Evolutionary conservation across 2,797 vertebrate species (phyloP).

Genomic region (Pagetopsis macropterus): DNA sequence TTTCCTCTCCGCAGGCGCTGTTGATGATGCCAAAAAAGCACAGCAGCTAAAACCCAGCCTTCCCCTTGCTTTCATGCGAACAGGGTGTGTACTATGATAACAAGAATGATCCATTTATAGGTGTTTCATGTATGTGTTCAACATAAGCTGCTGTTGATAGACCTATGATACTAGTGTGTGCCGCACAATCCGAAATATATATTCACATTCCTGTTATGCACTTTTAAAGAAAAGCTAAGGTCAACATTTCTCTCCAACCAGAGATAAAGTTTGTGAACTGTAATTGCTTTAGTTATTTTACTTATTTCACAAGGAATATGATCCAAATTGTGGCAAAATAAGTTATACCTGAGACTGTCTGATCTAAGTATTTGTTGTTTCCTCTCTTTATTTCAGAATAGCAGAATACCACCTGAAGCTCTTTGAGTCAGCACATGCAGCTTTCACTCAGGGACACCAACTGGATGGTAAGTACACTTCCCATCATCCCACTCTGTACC

Average conservation of each 20-base stretch:
- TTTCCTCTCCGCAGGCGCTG: slow-evolving; percentile 70
- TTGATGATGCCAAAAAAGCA: slow-evolving; percentile 83
- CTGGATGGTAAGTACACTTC: slow-evolving; percentile 87
- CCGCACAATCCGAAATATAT: background rate
- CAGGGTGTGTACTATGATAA: slow-evolving; percentile 74
- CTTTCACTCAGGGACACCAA: slow-evolving; percentile 89
- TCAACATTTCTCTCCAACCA: background rate
- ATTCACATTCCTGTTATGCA: background rate
- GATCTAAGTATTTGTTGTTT: slow-evolving; percentile 34
- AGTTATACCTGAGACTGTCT: slow-evolving; percentile 2
- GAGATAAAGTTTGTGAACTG: background rate
- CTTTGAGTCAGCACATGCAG: slow-evolving; percentile 87
- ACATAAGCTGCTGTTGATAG: background rate
- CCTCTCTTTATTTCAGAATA: slow-evolving; percentile 82
- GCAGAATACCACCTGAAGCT: slow-evolving; percentile 93
- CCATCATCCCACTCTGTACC: slow-evolving; percentile 25
- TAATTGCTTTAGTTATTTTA: background rate
- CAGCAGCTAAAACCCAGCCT: slow-evolving; percentile 79
- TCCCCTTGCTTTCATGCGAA: slow-evolving; percentile 80
- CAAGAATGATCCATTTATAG: background rate
- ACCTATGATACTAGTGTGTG: background rate
- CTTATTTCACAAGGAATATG: background rate
- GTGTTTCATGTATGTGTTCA: background rate
- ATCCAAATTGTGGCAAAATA: slow-evolving; percentile 7
- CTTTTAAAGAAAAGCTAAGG: background rate